Conservation (phyloP, 2,113 vertebrate species). For the Tychaedon coryphoeus region DNA sequence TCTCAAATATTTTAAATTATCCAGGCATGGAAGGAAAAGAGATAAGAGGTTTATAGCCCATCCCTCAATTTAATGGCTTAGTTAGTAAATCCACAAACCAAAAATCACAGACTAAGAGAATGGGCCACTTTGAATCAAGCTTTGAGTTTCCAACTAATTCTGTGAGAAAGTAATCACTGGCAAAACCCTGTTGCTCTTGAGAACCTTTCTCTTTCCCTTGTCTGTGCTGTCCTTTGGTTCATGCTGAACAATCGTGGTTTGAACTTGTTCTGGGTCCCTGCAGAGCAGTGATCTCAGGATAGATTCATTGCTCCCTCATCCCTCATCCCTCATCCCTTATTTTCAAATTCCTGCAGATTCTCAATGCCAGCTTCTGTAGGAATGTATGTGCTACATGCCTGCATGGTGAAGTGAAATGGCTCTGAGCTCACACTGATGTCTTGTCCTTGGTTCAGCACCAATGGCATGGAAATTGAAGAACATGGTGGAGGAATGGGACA, state of each 20-base stretch:
- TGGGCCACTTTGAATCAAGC: neutral
- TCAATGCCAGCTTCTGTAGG: neutral
- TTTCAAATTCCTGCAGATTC: neutral
- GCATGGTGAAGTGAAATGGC: neutral
- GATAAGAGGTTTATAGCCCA: neutral
- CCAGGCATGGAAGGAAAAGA: neutral
- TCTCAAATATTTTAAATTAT: neutral
- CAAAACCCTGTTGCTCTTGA: neutral
- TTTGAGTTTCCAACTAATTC: neutral
- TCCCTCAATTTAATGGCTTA: neutral
- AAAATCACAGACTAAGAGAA: neutral
- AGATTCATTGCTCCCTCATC: neutral
- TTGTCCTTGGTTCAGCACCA: neutral
- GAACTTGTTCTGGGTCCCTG: neutral
- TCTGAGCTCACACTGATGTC: neutral
- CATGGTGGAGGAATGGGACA: neutral
- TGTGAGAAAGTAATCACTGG: neutral
- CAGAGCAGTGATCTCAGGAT: neutral
- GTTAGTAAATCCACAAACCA: neutral
- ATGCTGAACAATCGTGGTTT: fast-evolving
- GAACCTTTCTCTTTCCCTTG: neutral
- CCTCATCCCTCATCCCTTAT: neutral
- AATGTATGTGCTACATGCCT: fast-evolving
- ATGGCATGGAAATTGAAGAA: neutral
- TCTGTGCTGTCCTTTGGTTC: neutral